Conservation (phyloP, 1,140 invertebrate genomes). For the Drosophila equinoxialis region DNA sequence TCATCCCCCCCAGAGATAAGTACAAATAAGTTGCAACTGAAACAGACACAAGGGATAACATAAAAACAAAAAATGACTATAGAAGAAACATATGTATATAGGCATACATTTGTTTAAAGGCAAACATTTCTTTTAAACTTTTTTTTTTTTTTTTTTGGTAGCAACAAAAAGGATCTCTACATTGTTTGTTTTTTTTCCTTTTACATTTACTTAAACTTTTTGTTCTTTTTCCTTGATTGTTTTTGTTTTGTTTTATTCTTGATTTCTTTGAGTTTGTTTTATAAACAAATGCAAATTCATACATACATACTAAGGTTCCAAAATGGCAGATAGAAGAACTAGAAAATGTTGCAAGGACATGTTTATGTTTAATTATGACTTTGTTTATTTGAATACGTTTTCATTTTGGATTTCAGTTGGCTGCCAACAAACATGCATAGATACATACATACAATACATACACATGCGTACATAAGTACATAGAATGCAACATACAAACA, state of each 20-base stretch:
- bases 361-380: conserved; percentile 3
- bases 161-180: conserved; percentile 7
- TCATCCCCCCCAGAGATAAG: conserved; percentile 3
- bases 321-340: background rate
- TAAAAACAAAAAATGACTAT: conserved; percentile 15
- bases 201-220: background rate
- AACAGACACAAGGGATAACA: conserved; percentile 39
- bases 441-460: background rate
- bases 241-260: background rate
- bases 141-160: background rate
- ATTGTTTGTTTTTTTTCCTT: background rate
- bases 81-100: conserved; percentile 28
- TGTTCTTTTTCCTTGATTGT: background rate
- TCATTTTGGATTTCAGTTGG: conserved; percentile 8
- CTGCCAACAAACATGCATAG: background rate
- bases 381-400: conserved; percentile 2
- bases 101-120: conserved; percentile 16
- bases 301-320: background rate
- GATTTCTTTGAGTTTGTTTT: background rate
- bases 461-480: conserved; percentile 19
- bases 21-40: conserved; percentile 28
- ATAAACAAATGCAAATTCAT: conserved; percentile 2
- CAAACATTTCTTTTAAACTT: background rate
- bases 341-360: background rate
- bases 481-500: conserved; percentile 12